Evolutionary conservation across 2,113 vertebrate genomes (phyloP).

Genomic region (Nyctereutes procyonoides): DNA sequence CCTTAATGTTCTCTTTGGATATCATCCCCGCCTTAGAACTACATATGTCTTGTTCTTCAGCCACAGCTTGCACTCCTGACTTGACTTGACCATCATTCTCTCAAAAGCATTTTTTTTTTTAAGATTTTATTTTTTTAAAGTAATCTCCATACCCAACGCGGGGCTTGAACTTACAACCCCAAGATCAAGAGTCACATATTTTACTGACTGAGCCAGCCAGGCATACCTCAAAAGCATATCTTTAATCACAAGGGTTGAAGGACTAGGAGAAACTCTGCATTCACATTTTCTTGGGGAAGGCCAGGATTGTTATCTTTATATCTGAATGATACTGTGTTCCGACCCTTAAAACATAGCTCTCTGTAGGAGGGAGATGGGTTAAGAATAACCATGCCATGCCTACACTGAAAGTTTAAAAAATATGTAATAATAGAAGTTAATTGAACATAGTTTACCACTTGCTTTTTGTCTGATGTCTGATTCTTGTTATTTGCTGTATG

Average conservation of each 20-base stretch:
- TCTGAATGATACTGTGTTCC: slow-evolving; percentile 9
- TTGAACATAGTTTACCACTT: slow-evolving; percentile 58
- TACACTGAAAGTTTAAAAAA: slow-evolving; percentile 31
- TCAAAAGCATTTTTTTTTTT: neutral
- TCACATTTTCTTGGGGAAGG: slow-evolving; percentile 27
- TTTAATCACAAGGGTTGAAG: neutral
- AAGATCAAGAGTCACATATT: neutral
- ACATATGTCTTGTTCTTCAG: neutral
- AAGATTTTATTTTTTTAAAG: neutral
- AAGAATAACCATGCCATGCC: slow-evolving; percentile 53
- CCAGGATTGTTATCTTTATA: slow-evolving; percentile 37
- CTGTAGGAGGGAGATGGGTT: slow-evolving; percentile 41
- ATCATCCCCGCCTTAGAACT: neutral
- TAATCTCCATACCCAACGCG: neutral
- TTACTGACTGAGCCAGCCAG: neutral
- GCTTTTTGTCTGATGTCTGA: slow-evolving; percentile 30
- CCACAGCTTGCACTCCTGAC: neutral
- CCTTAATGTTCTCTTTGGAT: neutral
- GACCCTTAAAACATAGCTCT: slow-evolving; percentile 40
- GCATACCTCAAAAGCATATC: neutral
- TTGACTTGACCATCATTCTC: neutral
- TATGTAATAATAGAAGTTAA: slow-evolving; percentile 55
- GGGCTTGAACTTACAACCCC: neutral
- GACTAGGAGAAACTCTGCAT: neutral
- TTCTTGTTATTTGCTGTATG: slow-evolving; percentile 46